Base-by-base conservation (phyloP, 1,140 invertebrate genomes). In the Lucilia cuprina region DNA sequence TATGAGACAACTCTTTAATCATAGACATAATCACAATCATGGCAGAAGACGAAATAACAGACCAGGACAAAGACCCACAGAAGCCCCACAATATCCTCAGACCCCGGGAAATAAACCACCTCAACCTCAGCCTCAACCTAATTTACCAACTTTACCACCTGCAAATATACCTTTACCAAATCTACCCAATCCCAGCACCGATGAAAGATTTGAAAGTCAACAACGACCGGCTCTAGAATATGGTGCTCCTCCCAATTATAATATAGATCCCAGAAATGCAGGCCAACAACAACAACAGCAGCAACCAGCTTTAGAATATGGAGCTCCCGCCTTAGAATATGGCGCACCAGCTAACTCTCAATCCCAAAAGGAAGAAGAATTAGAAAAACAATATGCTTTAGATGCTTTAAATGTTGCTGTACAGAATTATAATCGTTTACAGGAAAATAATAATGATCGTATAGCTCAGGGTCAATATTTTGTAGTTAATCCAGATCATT, bases 401-500 rank as follows among this genome's bases (percentile, higher is more conserved):
- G 83, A 84, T 55, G 85, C 83, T n/a, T 47, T 85, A 7, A 85
- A 85, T 65, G 74, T 47, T 70, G 74, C 83, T 17, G n/a, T 30
- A 17, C 74, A 85, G 8, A 49, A 82, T 60, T 84, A 84, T n/a
- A 83, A 84, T 70, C 80, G 82, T 35, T 19, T 74, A 74, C 74
- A 82, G 41, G 74, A 75, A 7, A 75, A 55, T 35, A 21, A 82
- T n/a, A 10, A n/a, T 60, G 65, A 55, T 49, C 74, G 9, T 41
- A 74, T 77, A 3, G 75, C 84, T 21, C 82, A 87, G 12, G 90
- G 90, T 3, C 87, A 88, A 30, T 91, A 91, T 55, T 91, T 88
- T 75, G 85, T 91, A 2, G 77, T 91, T 5, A 85, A 86, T 0
- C 82, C 86, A 17, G 88, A 91, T 50, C 90, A 89, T 17, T 87